Percentiles rank a stretch among this genome's conserved stretches.
Evolutionary conservation across 2,888 invertebrate genomes (phyloP).

Genomic region (Opisthograptis luteolata): DNA sequence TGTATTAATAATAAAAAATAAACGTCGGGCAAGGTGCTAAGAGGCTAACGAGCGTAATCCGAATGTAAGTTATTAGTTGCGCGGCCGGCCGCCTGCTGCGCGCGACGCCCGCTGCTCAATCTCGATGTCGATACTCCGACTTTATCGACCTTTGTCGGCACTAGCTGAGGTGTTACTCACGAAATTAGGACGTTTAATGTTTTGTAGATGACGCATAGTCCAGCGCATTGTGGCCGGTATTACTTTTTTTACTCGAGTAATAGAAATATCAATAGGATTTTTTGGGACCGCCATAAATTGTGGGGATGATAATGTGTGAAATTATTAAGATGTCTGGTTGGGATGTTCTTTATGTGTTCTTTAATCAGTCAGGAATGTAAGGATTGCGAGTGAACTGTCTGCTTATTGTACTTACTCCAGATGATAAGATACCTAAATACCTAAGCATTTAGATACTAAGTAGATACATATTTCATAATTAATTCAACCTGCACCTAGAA

Average conservation of each 20-base stretch:
- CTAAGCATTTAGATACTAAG: slow-evolving; percentile 1
- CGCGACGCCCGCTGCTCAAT: slow-evolving; percentile 68
- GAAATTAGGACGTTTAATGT: slow-evolving; percentile 82
- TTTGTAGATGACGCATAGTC: slow-evolving; percentile 79
- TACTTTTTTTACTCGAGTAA: slow-evolving; percentile 53
- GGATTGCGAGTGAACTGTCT: slow-evolving; percentile 11
- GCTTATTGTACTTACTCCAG: neutral
- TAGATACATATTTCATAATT: neutral
- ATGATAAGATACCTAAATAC: slow-evolving; percentile 9
- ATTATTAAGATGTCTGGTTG: slow-evolving; percentile 42
- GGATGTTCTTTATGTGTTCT: slow-evolving; percentile 30
- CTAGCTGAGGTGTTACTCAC: slow-evolving; percentile 79
- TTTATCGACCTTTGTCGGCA: slow-evolving; percentile 81
- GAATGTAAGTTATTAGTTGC: slow-evolving; percentile 80
- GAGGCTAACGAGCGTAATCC: slow-evolving; percentile 83
- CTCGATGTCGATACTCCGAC: slow-evolving; percentile 69
- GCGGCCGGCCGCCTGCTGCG: slow-evolving; percentile 72
- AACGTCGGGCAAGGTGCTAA: slow-evolving; percentile 80
- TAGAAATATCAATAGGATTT: slow-evolving; percentile 75
- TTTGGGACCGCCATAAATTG: slow-evolving; percentile 52
- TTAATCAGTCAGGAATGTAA: slow-evolving; percentile 25
- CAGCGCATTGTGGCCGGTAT: slow-evolving; percentile 58
- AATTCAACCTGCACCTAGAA: neutral
- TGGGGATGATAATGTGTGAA: slow-evolving; percentile 59
- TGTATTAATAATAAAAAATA: slow-evolving; percentile 79